Percentiles rank a stretch among this genome's conserved stretches.
Evolutionary conservation across 2,888 invertebrate genomes (phyloP).

Genomic region (Lepidocyrtinus sp.): DNA sequence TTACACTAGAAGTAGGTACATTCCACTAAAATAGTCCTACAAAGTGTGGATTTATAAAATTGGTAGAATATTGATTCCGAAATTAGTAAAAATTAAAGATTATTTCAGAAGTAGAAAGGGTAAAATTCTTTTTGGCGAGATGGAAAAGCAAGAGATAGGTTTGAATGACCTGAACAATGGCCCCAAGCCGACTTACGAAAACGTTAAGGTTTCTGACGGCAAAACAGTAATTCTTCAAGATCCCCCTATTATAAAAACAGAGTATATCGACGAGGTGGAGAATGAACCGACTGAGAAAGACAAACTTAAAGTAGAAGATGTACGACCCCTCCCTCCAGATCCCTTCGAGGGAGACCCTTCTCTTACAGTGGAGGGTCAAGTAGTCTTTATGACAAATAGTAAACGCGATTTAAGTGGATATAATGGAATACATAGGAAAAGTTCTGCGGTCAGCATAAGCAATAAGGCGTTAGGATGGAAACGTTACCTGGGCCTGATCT

Average conservation of each 20-base stretch:
- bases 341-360: constrained; percentile 48
- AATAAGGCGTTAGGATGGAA: constrained; percentile 56
- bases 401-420: constrained; percentile 15
- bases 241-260: neutral
- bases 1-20: too few relatives aligned
- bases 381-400: constrained; percentile 48
- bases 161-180: neutral
- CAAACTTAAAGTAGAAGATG: constrained; percentile 21
- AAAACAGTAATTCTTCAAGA: constrained; percentile 32
- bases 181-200: constrained; percentile 20
- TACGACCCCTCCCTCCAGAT: constrained; percentile 1
- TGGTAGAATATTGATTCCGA: too few relatives aligned
- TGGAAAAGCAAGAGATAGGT: neutral
- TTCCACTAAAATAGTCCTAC: too few relatives aligned
- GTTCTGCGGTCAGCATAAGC: constrained; percentile 29
- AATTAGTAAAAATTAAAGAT: too few relatives aligned
- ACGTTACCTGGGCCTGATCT: constrained; percentile 60
- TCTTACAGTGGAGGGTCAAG: constrained; percentile 48
- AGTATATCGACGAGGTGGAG: neutral
- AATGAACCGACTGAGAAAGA: constrained; percentile 41
- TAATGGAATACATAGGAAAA: neutral
- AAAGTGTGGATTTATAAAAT: too few relatives aligned
- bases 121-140: too few relatives aligned
- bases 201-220: neutral
- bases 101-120: too few relatives aligned